Percentiles rank a stretch among this genome's conserved stretches.
Evolutionary conservation across 2,797 vertebrate genomes (phyloP).

Genomic region (Chloroceryle amazona): DNA sequence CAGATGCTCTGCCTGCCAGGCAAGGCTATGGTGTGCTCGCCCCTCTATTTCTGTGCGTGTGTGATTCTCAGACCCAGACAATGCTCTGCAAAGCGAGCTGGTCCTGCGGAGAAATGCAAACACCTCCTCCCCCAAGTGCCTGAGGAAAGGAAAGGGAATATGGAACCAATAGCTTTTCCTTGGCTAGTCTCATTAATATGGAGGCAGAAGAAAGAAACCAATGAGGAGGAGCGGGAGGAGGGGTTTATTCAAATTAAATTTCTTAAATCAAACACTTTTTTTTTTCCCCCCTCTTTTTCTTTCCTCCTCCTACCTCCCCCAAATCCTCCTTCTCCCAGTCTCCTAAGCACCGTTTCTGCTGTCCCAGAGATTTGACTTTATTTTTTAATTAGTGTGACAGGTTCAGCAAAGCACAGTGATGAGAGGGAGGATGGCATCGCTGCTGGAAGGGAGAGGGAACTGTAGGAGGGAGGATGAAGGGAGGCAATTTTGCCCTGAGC

Average conservation of each 20-base stretch:
- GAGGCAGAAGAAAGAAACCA: slow-evolving; percentile 27
- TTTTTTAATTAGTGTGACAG: neutral
- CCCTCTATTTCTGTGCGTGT: neutral
- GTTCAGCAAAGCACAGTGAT: neutral
- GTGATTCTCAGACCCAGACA: slow-evolving; percentile 57
- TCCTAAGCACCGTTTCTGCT: neutral
- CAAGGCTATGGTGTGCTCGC: neutral
- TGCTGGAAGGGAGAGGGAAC: neutral
- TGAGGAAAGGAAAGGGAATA: neutral
- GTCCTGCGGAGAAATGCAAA: slow-evolving; percentile 74
- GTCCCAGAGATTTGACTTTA: neutral
- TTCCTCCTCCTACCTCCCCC: neutral
- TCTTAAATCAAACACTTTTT: neutral
- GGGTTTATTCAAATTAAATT: slow-evolving; percentile 42
- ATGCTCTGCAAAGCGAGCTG: slow-evolving; percentile 62
- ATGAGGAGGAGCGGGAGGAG: slow-evolving; percentile 27
- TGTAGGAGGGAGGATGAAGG: neutral
- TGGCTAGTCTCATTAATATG: slow-evolving; percentile 46
- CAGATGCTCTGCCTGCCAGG: neutral
- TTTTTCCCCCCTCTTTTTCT: fast-evolving
- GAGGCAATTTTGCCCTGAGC: neutral
- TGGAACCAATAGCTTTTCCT: slow-evolving; percentile 37
- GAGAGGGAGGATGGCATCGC: neutral
- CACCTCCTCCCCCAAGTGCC: slow-evolving; percentile 52
- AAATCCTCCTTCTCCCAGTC: neutral